Conservation (phyloP, 1,140 invertebrate genomes). For the Rhyacophila brunnea region DNA sequence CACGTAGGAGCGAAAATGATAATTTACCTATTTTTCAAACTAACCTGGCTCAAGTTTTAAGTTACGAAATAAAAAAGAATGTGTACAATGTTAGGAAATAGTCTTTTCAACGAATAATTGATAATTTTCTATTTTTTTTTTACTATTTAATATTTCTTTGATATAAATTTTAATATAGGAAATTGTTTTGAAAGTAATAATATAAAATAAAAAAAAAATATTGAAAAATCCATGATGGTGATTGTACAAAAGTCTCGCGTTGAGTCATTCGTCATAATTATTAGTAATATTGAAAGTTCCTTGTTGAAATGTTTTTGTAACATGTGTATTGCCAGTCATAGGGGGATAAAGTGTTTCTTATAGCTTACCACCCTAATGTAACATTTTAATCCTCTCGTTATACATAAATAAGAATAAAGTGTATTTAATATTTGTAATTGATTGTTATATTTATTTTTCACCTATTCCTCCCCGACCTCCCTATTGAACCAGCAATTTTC, state of each 20-base stretch:
- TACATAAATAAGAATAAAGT: constrained; percentile 25
- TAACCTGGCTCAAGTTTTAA: too few species aligned
- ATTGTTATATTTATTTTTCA: constrained; percentile 12
- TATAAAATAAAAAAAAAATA: neutral
- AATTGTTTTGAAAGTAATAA: neutral
- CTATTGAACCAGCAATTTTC: too few species aligned
- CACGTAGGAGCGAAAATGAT: too few species aligned
- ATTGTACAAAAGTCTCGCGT: neutral
- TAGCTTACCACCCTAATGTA: constrained; percentile 9
- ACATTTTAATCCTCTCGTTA: constrained; percentile 23
- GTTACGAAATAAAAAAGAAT: too few species aligned
- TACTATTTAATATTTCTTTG: neutral
- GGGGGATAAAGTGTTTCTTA: constrained; percentile 4
- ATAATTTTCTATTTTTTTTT: neutral
- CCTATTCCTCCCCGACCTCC: too few species aligned
- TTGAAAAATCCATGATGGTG: neutral
- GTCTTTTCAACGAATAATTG: too few species aligned
- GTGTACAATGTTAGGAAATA: too few species aligned
- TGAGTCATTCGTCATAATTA: neutral
- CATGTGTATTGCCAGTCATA: constrained; percentile 22
- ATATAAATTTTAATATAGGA: neutral
- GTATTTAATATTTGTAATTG: constrained; percentile 29
- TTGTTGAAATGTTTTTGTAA: constrained; percentile 8
- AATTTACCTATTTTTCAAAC: too few species aligned
- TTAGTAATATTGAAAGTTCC: constrained; percentile 27